These are phyloP conservation scores for Polymixis flavicincta DNA, from an alignment of 2,888 invertebrate species.

Conservation along the genomic window DNA sequence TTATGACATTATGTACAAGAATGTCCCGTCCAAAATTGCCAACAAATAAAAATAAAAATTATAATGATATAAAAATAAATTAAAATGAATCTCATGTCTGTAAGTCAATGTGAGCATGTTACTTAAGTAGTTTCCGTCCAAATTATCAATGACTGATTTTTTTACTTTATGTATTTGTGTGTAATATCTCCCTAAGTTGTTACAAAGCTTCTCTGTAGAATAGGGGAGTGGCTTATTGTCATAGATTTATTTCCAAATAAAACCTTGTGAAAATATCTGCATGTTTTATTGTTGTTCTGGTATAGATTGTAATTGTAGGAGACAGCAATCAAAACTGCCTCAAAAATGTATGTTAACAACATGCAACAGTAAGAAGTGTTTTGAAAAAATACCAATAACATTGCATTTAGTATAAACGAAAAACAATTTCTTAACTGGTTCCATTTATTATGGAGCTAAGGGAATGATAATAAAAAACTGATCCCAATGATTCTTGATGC, in stretches of 20 bases:
- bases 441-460: neutral
- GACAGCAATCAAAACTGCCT: neutral
- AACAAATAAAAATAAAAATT: slow-evolving; percentile 47
- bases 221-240: slow-evolving; percentile 77
- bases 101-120: slow-evolving; percentile 76
- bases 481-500: neutral
- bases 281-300: slow-evolving; percentile 24
- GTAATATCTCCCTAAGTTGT: slow-evolving; percentile 80
- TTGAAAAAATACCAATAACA: neutral
- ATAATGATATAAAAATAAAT: slow-evolving; percentile 56
- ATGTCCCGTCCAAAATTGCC: slow-evolving; percentile 77
- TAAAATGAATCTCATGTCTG: slow-evolving; percentile 76
- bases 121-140: slow-evolving; percentile 90
- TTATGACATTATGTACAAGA: slow-evolving; percentile 71
- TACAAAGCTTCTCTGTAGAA: slow-evolving; percentile 77
- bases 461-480: neutral
- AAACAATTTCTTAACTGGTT: neutral
- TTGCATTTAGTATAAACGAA: neutral
- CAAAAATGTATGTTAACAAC: neutral
- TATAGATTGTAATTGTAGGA: neutral
- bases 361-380: neutral
- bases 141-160: slow-evolving; percentile 88
- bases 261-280: slow-evolving; percentile 64
- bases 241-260: slow-evolving; percentile 87
- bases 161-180: slow-evolving; percentile 77